These are phyloP conservation scores for Drosophila dunni DNA, from an alignment of 1,140 invertebrate species.

Conservation along the genomic window DNA sequence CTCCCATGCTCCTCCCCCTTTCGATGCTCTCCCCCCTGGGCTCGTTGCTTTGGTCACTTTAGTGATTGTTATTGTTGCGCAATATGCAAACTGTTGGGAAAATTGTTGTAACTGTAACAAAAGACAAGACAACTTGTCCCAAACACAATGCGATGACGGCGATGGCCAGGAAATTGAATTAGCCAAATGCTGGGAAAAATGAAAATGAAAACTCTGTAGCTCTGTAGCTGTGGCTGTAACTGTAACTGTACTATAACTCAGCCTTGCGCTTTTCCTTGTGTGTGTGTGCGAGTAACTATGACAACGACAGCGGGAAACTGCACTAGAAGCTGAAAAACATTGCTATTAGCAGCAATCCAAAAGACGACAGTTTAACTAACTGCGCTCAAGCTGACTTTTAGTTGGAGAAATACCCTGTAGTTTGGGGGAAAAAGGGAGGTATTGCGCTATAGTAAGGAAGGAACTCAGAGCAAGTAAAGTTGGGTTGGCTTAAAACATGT, in stretches of 20 bases:
- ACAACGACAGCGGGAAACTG: constrained; percentile 7
- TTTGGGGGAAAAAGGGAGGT: background rate
- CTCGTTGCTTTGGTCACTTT: constrained; percentile 43
- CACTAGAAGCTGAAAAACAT: constrained; percentile 10
- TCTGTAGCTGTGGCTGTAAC: background rate
- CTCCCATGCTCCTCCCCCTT: background rate
- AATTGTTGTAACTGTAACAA: constrained; percentile 78
- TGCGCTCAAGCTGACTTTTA: constrained; percentile 8
- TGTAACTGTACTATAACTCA: background rate
- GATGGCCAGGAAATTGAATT: constrained; percentile 78
- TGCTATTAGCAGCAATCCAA: constrained; percentile 13
- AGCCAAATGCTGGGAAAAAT: constrained; percentile 65
- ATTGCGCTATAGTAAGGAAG: background rate
- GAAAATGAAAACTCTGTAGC: constrained; percentile 13
- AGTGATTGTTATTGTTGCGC: constrained; percentile 59
- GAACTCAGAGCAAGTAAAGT: background rate
- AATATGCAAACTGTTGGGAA: constrained; percentile 73
- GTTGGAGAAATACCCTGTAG: constrained; percentile 7
- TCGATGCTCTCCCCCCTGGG: background rate
- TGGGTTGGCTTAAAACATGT: no score
- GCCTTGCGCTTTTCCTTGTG: background rate
- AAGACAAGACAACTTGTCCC: constrained; percentile 73
- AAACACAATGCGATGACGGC: constrained; percentile 67
- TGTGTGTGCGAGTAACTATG: background rate
- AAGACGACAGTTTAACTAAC: constrained; percentile 14